phyloP scores from a whole-genome alignment of 2,113 vertebrate genomes.

The Henicopernis longicauda region DNA sequence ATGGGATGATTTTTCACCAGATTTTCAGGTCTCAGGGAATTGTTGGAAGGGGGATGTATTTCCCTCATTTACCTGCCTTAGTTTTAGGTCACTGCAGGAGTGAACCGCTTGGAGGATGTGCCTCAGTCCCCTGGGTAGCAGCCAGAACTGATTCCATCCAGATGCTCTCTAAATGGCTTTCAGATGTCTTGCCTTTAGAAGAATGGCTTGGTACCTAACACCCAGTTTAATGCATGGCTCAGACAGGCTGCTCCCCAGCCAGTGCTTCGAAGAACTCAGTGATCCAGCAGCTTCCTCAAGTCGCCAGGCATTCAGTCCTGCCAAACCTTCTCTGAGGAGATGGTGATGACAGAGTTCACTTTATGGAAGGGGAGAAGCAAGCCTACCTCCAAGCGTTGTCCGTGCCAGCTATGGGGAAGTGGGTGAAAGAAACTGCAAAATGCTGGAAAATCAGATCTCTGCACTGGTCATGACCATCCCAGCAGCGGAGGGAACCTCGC shows the following conservation, averaged over 20 bases:
- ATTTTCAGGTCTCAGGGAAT: neutral
- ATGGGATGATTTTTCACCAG: neutral
- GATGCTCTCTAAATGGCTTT: constrained; percentile 12
- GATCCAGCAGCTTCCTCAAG: neutral
- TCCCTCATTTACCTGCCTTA: constrained; percentile 1
- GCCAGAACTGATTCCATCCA: neutral
- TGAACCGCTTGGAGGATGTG: neutral
- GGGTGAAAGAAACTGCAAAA: neutral
- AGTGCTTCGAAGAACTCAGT: neutral
- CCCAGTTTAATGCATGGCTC: neutral
- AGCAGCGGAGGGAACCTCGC: neutral
- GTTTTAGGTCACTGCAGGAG: neutral
- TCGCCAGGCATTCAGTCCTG: neutral
- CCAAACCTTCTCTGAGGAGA: neutral
- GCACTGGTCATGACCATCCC: neutral
- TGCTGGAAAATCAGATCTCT: neutral
- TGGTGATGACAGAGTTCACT: neutral
- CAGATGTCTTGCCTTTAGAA: neutral
- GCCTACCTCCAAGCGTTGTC: neutral
- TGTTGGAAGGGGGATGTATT: neutral
- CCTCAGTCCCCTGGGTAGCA: neutral
- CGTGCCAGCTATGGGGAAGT: neutral
- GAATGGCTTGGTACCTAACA: neutral
- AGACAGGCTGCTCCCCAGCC: neutral
- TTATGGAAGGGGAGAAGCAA: neutral